Base-by-base conservation (phyloP, 2,888 invertebrate species). In the Syritta pipiens region DNA sequence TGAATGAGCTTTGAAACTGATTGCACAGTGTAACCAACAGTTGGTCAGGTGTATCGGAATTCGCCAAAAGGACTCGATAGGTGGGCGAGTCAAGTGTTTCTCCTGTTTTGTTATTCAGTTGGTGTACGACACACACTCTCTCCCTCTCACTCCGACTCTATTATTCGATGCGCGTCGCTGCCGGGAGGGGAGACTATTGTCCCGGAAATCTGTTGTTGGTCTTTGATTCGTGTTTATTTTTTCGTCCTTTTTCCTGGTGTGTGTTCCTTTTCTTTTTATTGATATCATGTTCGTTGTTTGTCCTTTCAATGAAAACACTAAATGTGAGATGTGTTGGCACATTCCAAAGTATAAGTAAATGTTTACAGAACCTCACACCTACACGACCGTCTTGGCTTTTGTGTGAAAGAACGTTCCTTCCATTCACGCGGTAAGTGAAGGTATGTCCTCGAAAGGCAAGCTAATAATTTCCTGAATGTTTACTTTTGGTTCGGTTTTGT, bases 241-340 rank as follows among this genome's bases (percentile, higher is more conserved):
- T 9, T 12, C n/a, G n/a, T n/a, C n/a, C n/a, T n/a, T n/a, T n/a
- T n/a, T n/a, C n/a, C n/a, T n/a, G n/a, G n/a, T n/a, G n/a, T n/a
- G n/a, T 30, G n/a, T 3, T n/a, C 22, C 2, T 28, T 26, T 37
- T 37, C 37, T 63, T 71, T 60, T 60, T 60, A 60, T 55, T 67
- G 65, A 35, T 77, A 65, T 65, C 72, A 42, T 77, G 71, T 79
- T 72, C 24, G 60, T 60, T 72, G 77, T 67, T 67, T 72, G 72
- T 72, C 60, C 65, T 67, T 79, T 72, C 67, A 79, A 72, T 79
- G 72, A 60, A 79, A 77, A 62, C 62, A 79, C 72, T 67, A 79
- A 72, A 72, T 48, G 77, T 49, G 55, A 60, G 72, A 72, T 22
- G 59, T 71, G 71, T 71, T 77, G 60, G 51, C 44, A 69, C 76